phyloP scores from a whole-genome alignment of 2,797 vertebrate genomes.

The Melanotaenia trifasciata region DNA sequence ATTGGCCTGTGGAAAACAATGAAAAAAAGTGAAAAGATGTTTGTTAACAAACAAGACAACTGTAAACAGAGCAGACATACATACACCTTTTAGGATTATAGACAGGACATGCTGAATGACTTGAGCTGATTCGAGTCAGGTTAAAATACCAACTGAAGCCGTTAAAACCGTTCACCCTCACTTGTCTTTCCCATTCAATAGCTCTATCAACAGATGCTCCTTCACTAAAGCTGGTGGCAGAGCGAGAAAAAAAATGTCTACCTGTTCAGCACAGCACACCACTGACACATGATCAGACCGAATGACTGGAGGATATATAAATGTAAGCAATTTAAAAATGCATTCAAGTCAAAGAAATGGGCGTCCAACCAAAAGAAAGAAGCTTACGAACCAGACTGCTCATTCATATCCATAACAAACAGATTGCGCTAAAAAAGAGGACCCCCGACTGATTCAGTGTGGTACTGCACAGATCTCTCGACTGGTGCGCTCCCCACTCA shows the following conservation, averaged over 20 bases:
- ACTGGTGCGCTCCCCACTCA: slow-evolving; percentile 71
- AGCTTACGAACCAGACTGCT: slow-evolving; percentile 90
- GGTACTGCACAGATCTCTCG: slow-evolving; percentile 61
- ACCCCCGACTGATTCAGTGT: slow-evolving; percentile 58
- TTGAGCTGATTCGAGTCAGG: slow-evolving; percentile 68
- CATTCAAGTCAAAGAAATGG: slow-evolving; percentile 99
- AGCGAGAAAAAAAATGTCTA: slow-evolving; percentile 75
- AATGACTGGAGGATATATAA: slow-evolving; percentile 94
- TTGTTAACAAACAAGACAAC: slow-evolving; percentile 80
- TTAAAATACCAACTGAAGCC: slow-evolving; percentile 79
- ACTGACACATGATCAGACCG: slow-evolving; percentile 94
- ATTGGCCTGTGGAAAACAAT: slow-evolving; percentile 85
- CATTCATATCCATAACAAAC: slow-evolving; percentile 94
- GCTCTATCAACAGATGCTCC: slow-evolving; percentile 83
- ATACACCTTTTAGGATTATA: slow-evolving; percentile 60
- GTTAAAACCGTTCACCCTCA: slow-evolving; percentile 56
- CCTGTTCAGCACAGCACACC: slow-evolving; percentile 89
- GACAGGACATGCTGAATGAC: slow-evolving; percentile 81
- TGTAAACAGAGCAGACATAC: slow-evolving; percentile 82
- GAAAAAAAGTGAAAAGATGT: slow-evolving; percentile 76
- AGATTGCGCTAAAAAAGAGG: slow-evolving; percentile 81
- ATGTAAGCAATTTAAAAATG: slow-evolving; percentile 99
- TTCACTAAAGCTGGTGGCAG: slow-evolving; percentile 80
- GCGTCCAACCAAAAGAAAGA: slow-evolving; percentile 93
- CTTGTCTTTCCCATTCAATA: slow-evolving; percentile 73